phyloP scores from a whole-genome alignment of 1,140 invertebrate species.

The Chironomus tepperi region DNA sequence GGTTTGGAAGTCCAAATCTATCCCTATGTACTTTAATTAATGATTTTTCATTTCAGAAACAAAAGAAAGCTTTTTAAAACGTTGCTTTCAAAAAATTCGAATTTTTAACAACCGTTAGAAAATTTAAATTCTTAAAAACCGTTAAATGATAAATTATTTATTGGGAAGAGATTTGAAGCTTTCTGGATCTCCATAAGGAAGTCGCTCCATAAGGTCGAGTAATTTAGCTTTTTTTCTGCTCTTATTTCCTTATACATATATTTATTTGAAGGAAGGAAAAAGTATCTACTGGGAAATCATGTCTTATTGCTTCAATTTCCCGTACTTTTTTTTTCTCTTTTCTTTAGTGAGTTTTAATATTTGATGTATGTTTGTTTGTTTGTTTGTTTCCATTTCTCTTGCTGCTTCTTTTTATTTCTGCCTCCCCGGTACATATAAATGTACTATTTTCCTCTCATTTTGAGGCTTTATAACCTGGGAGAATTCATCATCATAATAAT shows the following conservation, averaged over 20 bases:
- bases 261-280: not conserved
- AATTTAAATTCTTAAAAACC: too few species aligned
- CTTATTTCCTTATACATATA: not conserved
- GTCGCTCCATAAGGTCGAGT: too few species aligned
- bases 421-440: not conserved
- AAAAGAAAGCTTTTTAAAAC: too few species aligned
- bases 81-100: too few species aligned
- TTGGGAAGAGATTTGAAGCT: too few species aligned
- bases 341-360: constrained; percentile 16
- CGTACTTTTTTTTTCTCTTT: not conserved
- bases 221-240: not conserved
- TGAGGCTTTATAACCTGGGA: constrained; percentile 3
- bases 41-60: too few species aligned
- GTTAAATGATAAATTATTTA: too few species aligned
- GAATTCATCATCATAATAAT: constrained; percentile 27
- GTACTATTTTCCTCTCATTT: not conserved
- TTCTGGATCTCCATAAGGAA: too few species aligned
- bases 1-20: too few species aligned
- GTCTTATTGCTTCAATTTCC: not conserved
- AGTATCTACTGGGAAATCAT: constrained; percentile 21
- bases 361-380: constrained; percentile 5
- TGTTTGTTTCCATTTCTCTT: not conserved
- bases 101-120: too few species aligned
- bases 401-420: not conserved
- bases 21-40: too few species aligned